A percentile compares a stretch with the other conserved stretches of the same genome.
Evolutionary conservation across 2,797 vertebrate species (phyloP).

Genomic region (Danio jaintianensis): DNA sequence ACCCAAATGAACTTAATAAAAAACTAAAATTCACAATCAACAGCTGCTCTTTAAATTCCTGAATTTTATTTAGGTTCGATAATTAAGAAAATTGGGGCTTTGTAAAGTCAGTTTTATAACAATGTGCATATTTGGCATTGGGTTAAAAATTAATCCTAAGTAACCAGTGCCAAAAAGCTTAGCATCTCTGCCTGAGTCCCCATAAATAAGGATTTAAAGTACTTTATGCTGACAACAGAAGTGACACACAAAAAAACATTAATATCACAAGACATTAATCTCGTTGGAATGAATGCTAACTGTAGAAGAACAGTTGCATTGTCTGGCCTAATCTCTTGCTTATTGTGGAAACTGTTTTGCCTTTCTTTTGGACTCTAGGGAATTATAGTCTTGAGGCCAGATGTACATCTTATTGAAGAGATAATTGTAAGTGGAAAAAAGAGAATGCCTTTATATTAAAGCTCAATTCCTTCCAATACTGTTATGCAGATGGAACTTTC

Average conservation of each 20-base stretch:
- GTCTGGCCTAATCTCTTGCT: constrained; percentile 67
- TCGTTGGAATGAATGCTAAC: constrained; percentile 69
- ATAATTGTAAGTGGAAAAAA: constrained; percentile 59
- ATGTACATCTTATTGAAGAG: constrained; percentile 63
- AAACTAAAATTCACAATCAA: constrained; percentile 12
- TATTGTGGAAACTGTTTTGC: constrained; percentile 71
- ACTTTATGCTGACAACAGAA: constrained; percentile 68
- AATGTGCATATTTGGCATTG: constrained; percentile 67
- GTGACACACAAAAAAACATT: constrained; percentile 67
- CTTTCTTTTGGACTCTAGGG: constrained; percentile 67
- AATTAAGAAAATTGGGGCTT: constrained; percentile 65
- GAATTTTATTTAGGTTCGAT: constrained; percentile 57
- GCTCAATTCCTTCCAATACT: constrained; percentile 77
- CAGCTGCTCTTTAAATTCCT: constrained; percentile 43
- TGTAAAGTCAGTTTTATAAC: constrained; percentile 62
- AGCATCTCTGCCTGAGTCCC: constrained; percentile 64
- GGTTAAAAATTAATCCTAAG: constrained; percentile 42
- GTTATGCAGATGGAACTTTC: constrained; percentile 73
- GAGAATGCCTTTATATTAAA: constrained; percentile 69
- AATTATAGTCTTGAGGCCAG: constrained; percentile 72
- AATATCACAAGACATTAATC: constrained; percentile 68
- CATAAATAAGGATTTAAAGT: constrained; percentile 72
- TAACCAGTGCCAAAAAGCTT: constrained; percentile 61
- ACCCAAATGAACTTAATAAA: constrained; percentile 7
- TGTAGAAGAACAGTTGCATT: constrained; percentile 64